Evolutionary conservation across 2,797 vertebrate species (phyloP).

Genomic region (Serranus cabrilla): DNA sequence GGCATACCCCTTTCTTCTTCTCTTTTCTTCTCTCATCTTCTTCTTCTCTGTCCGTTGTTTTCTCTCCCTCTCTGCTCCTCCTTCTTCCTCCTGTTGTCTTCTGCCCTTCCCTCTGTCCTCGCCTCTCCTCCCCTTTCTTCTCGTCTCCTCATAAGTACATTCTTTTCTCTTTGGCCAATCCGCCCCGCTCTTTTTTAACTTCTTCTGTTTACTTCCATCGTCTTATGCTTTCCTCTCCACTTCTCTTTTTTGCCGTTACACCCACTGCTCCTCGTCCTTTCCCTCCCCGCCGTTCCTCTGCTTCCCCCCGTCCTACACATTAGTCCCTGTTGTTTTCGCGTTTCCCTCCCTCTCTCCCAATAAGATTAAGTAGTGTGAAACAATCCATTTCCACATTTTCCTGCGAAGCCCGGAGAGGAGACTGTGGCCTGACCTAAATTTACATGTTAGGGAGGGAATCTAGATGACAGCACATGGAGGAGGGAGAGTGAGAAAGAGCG

Average conservation of each 20-base stretch:
- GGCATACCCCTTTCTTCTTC: constrained; percentile 74
- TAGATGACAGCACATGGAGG: constrained; percentile 86
- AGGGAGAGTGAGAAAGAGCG: constrained; percentile 58
- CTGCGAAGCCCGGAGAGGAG: constrained; percentile 74
- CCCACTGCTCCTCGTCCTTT: constrained; percentile 10
- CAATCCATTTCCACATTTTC: constrained; percentile 81
- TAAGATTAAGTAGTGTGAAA: constrained; percentile 83
- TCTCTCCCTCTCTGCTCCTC: constrained; percentile 47
- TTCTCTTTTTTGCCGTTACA: constrained; percentile 13
- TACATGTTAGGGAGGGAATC: constrained; percentile 85
- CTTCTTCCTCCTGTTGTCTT: constrained; percentile 43
- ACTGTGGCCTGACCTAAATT: constrained; percentile 88
- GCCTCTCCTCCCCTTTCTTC: constrained; percentile 5
- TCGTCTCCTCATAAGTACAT: constrained; percentile 17
- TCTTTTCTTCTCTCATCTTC: constrained; percentile 48
- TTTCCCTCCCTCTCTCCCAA: constrained; percentile 67
- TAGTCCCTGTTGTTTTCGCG: constrained; percentile 63
- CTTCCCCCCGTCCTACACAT: constrained; percentile 43
- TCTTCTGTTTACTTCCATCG: neutral
- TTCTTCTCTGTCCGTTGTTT: constrained; percentile 21
- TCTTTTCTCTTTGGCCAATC: constrained; percentile 10
- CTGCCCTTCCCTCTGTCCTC: constrained; percentile 42
- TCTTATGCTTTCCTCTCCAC: neutral
- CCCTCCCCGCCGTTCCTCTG: constrained; percentile 3
- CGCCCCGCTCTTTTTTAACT: neutral